Conservation (phyloP, 2,888 invertebrate genomes). For the Cryptus armator region DNA sequence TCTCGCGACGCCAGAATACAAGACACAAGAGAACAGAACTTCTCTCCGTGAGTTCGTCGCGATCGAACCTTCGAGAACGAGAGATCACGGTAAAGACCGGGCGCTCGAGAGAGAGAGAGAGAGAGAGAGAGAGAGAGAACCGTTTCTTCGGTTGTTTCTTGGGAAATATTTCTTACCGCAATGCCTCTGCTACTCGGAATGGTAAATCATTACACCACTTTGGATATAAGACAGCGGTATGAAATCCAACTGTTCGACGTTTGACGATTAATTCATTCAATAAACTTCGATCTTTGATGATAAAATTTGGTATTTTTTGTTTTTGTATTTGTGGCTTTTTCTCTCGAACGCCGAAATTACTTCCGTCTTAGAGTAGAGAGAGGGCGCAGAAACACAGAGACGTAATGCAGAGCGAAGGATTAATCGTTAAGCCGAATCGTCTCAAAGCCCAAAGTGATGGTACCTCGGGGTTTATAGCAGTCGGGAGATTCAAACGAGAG, state of each 20-base stretch:
- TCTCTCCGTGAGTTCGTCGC: background rate
- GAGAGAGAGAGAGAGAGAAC: too few species aligned
- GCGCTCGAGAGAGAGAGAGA: background rate
- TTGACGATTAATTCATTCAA: conserved; percentile 9
- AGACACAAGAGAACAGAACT: background rate
- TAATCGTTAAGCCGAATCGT: conserved; percentile 59
- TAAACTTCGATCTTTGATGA: conserved; percentile 10
- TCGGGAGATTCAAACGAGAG: conserved; percentile 18
- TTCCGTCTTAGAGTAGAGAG: background rate
- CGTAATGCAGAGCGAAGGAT: conserved; percentile 24
- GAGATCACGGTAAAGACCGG: background rate
- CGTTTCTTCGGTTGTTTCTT: background rate
- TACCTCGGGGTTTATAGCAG: conserved; percentile 32
- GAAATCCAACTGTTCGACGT: background rate
- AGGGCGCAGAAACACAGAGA: background rate
- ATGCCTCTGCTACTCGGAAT: conserved; percentile 10
- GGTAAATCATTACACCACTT: conserved; percentile 15
- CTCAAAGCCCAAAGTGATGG: conserved; percentile 41
- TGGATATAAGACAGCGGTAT: background rate
- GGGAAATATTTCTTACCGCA: conserved; percentile 44
- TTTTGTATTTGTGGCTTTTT: background rate
- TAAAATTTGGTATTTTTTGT: background rate
- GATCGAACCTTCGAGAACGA: conserved; percentile 31
- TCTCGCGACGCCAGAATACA: background rate
- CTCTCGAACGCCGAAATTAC: background rate